phyloP scores from a whole-genome alignment of 2,113 vertebrate genomes.

The Sebastes fasciatus region DNA sequence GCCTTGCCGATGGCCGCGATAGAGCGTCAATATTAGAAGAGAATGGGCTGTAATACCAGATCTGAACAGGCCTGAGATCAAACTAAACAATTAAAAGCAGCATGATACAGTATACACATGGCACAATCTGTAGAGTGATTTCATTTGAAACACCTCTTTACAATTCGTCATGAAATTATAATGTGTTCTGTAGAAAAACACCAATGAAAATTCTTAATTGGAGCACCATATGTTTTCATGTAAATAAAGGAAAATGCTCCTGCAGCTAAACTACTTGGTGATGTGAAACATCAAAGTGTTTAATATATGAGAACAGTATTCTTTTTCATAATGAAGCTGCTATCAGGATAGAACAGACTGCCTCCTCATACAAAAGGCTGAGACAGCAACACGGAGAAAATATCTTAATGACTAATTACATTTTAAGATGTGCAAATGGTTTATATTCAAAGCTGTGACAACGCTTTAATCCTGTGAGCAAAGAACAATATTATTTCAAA shows the following conservation, averaged over 20 bases:
- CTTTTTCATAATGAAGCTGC: constrained; percentile 56
- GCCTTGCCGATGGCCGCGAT: too few relatives aligned
- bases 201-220: constrained; percentile 25
- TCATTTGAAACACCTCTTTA: constrained; percentile 15
- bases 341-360: constrained; percentile 76
- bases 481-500: constrained; percentile 62
- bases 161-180: background rate
- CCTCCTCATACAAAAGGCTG: constrained; percentile 57
- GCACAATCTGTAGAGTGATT: background rate
- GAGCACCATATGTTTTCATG: constrained; percentile 33
- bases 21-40: too few relatives aligned
- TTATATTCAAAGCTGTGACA: constrained; percentile 61
- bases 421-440: constrained; percentile 74
- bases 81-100: background rate
- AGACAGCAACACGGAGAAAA: constrained; percentile 60
- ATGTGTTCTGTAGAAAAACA: background rate
- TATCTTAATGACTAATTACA: constrained; percentile 77
- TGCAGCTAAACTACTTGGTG: constrained; percentile 44
- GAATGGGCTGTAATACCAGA: too few relatives aligned
- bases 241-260: constrained; percentile 48
- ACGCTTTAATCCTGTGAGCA: constrained; percentile 65
- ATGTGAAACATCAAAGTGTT: constrained; percentile 69
- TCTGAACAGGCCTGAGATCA: background rate
- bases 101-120: background rate
- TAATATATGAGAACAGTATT: constrained; percentile 42